Evolutionary conservation across 2,888 invertebrate species (phyloP).

Genomic region (Escarpia spicata): DNA sequence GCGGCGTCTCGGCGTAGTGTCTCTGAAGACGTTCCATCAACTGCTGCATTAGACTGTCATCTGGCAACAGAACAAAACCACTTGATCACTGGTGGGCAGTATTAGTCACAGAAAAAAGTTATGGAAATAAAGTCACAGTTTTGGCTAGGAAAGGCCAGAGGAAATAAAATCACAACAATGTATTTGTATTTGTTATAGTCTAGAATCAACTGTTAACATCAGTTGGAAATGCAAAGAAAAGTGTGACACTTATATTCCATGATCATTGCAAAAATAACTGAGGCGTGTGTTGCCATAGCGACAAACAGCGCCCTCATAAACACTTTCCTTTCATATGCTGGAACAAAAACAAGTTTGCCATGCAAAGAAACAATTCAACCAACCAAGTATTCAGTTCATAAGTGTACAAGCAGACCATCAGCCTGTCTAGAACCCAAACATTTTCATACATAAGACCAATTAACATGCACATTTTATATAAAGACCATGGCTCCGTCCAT

Average conservation of each 20-base stretch:
- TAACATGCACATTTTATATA: background rate
- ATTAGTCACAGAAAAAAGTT: too few relatives aligned
- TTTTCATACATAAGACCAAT: too few relatives aligned
- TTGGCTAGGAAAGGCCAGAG: too few relatives aligned
- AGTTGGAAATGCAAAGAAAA: background rate
- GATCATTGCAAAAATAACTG: background rate
- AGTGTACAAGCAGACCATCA: too few relatives aligned
- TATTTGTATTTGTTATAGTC: too few relatives aligned
- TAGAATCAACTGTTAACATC: background rate
- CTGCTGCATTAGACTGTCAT: conserved; percentile 61
- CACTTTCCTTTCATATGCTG: background rate
- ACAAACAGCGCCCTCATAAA: background rate
- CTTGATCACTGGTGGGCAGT: background rate
- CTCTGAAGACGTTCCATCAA: conserved; percentile 70
- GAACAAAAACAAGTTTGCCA: background rate
- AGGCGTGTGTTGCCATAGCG: background rate
- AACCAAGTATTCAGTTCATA: too few relatives aligned
- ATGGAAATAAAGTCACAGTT: too few relatives aligned
- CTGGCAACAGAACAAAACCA: conserved; percentile 43
- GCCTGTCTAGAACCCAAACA: too few relatives aligned
- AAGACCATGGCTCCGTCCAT: background rate
- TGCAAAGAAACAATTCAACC: background rate
- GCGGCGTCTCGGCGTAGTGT: conserved; percentile 67
- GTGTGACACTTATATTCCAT: background rate
- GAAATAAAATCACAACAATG: too few relatives aligned